Conservation (phyloP, 2,888 invertebrate genomes). For the Sphinx pinastri region DNA sequence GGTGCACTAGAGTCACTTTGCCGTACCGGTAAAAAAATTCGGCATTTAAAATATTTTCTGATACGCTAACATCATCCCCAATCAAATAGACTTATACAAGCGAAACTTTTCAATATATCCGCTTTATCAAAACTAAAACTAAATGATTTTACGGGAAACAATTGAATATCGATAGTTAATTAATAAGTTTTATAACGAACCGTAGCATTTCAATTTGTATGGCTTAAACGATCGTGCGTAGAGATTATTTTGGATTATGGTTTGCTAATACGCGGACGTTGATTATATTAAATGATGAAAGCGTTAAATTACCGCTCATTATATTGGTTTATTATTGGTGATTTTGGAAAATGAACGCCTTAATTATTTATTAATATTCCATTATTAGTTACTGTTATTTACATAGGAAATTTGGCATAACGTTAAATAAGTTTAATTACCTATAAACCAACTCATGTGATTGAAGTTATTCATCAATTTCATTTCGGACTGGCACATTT, state of each 20-base stretch:
- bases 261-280: neutral
- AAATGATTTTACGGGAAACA: neutral
- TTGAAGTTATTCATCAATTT: neutral
- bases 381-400: neutral
- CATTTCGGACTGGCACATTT: no score
- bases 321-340: neutral
- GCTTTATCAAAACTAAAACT: neutral
- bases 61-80: no score
- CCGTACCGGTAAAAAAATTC: no score
- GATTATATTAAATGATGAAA: neutral
- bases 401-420: neutral
- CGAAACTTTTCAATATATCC: neutral
- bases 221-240: neutral
- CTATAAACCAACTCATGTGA: neutral
- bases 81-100: no score
- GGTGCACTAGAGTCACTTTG: no score
- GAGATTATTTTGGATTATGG: constrained; percentile 17
- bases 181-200: neutral
- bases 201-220: constrained; percentile 8
- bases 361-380: constrained; percentile 1
- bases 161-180: neutral
- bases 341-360: neutral
- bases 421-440: neutral
- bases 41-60: no score
- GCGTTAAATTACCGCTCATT: constrained; percentile 7